These are phyloP conservation scores for Prionailurus viverrinus DNA, from an alignment of 2,113 vertebrate genomes.

Conservation along the genomic window DNA sequence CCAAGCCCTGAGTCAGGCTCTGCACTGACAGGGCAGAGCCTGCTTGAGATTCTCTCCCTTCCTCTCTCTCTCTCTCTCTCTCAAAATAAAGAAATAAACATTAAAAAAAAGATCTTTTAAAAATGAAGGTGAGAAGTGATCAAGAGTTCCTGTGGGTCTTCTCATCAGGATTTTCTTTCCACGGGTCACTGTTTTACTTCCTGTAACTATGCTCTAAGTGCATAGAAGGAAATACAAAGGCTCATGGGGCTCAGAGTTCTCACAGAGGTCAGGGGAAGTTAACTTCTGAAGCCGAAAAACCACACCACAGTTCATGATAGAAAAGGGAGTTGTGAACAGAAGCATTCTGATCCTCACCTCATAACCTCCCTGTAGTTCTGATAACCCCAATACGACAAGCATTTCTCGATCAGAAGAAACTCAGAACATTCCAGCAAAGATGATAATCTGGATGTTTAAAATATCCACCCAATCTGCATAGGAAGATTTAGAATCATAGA, in stretches of 20 bases:
- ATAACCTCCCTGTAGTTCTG: neutral
- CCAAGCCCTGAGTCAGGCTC: no score
- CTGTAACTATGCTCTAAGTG: neutral
- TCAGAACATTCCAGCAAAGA: neutral
- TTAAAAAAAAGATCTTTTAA: neutral
- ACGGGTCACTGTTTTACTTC: neutral
- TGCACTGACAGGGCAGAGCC: neutral
- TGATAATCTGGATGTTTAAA: slow-evolving; percentile 5
- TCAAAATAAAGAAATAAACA: neutral
- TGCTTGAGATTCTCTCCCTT: neutral
- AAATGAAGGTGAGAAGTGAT: neutral
- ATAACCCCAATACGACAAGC: neutral
- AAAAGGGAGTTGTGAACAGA: neutral
- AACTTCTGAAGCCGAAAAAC: neutral
- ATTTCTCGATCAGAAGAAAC: neutral
- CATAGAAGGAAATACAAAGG: neutral
- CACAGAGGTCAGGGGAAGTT: neutral
- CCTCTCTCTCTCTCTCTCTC: neutral
- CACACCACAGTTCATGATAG: neutral
- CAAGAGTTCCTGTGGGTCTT: neutral
- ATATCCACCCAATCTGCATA: neutral
- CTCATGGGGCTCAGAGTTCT: neutral
- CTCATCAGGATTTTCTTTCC: neutral
- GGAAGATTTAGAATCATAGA: slow-evolving; percentile 1
- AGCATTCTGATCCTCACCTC: neutral